A percentile compares a stretch with the other conserved stretches of the same genome.
phyloP scores from a whole-genome alignment of 2,888 invertebrate genomes.

The Napeogenes sylphis region DNA sequence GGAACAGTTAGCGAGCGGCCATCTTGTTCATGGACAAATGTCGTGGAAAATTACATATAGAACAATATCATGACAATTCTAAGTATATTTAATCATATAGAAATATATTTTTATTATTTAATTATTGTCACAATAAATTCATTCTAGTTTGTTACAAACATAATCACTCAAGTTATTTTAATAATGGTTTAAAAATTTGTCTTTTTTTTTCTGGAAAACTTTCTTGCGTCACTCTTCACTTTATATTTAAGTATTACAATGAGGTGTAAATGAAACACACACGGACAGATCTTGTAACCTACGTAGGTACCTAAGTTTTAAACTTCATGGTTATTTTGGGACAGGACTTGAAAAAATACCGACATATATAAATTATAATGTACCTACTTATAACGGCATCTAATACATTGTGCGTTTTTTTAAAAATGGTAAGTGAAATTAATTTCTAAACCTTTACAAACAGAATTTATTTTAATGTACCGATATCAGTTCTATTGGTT shows the following conservation, averaged over 20 bases:
- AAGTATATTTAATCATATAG: too few species aligned
- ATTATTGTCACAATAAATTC: neutral
- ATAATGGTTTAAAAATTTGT: too few species aligned
- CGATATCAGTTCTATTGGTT: conserved; percentile 2
- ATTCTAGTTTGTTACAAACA: neutral
- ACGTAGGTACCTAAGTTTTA: too few species aligned
- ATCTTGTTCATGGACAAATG: conserved; percentile 48
- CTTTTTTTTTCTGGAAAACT: neutral
- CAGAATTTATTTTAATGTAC: neutral
- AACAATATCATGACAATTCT: conserved; percentile 13
- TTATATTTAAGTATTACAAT: neutral
- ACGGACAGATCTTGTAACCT: neutral
- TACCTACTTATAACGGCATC: too few species aligned
- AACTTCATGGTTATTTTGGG: too few species aligned
- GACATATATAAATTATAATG: too few species aligned
- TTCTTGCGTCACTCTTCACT: neutral
- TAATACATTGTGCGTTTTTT: neutral
- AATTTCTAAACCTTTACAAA: neutral
- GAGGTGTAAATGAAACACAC: neutral
- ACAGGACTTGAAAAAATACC: too few species aligned
- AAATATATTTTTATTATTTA: neutral
- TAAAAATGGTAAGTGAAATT: neutral
- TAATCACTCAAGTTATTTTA: neutral
- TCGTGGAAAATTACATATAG: conserved; percentile 46
- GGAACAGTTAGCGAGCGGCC: conserved; percentile 63